phyloP scores from a whole-genome alignment of 2,888 invertebrate genomes.

The Parnassius smintheus region DNA sequence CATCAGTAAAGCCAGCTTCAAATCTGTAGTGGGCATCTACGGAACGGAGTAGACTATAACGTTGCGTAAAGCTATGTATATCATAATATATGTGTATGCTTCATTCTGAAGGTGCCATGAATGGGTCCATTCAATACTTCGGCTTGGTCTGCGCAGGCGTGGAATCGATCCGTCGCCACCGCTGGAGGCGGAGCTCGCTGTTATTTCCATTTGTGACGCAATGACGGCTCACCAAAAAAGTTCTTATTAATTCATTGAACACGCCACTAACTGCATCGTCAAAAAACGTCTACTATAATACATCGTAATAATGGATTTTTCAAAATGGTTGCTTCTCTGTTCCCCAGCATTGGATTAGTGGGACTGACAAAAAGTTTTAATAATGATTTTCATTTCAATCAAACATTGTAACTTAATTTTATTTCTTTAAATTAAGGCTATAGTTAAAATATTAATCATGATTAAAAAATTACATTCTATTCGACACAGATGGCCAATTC shows the following conservation, averaged over 20 bases:
- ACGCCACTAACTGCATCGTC: background rate
- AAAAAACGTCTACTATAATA: background rate
- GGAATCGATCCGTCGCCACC: conserved; percentile 52
- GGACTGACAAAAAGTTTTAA: too few relatives aligned
- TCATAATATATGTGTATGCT: conserved; percentile 24
- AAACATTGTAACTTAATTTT: background rate
- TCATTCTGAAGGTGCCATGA: conserved; percentile 69
- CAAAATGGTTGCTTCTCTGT: too few relatives aligned
- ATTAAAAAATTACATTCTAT: background rate
- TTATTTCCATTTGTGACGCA: conserved; percentile 30
- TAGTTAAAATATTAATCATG: too few relatives aligned
- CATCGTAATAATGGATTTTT: too few relatives aligned
- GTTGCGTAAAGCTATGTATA: conserved; percentile 12
- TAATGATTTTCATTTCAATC: too few relatives aligned
- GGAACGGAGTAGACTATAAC: conserved; percentile 7
- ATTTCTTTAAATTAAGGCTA: background rate
- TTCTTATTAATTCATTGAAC: conserved; percentile 13
- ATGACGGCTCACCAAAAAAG: conserved; percentile 10
- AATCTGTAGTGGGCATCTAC: conserved; percentile 12
- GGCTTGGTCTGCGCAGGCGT: conserved; percentile 51
- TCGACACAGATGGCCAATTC: conserved; percentile 21
- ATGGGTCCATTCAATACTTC: conserved; percentile 70
- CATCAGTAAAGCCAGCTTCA: conserved; percentile 6
- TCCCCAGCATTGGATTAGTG: too few relatives aligned
- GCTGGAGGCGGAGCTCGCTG: conserved; percentile 35